A percentile compares a stretch with the other conserved stretches of the same genome.
Evolutionary conservation across 2,888 invertebrate species (phyloP).

Genomic region (Perizoma flavofasciatum): DNA sequence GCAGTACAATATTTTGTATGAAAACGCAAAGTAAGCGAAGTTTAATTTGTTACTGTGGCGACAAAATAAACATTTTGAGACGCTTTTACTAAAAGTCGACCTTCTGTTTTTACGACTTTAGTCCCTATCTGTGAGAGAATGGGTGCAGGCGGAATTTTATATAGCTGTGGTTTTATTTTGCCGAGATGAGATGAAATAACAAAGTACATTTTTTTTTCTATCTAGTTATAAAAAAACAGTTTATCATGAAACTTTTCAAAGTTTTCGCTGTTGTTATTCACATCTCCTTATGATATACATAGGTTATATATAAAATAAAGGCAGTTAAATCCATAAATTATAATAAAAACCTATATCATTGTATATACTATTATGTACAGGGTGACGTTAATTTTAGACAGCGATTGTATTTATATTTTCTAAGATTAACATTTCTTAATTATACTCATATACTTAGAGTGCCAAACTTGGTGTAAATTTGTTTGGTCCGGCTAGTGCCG

Average conservation of each 20-base stretch:
- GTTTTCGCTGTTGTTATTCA: no score
- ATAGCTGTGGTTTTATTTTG: slow-evolving; percentile 15
- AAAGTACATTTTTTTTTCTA: no score
- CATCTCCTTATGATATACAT: no score
- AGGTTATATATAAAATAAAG: no score
- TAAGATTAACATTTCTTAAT: not conserved
- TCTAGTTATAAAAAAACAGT: no score
- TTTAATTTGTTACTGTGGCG: slow-evolving; percentile 21
- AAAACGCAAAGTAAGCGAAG: not conserved
- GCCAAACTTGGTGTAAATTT: no score
- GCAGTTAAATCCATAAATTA: not conserved
- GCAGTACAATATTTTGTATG: slow-evolving; percentile 3
- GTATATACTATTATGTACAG: slow-evolving; percentile 9
- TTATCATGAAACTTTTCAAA: no score
- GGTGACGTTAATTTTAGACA: not conserved
- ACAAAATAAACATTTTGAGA: slow-evolving; percentile 32
- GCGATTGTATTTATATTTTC: slow-evolving; percentile 3
- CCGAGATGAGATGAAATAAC: not conserved
- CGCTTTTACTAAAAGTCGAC: slow-evolving; percentile 20
- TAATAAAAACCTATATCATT: not conserved
- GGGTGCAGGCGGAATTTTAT: slow-evolving; percentile 7
- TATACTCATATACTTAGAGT: no score
- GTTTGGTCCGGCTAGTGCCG: no score
- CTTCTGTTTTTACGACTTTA: slow-evolving; percentile 33
- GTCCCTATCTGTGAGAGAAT: slow-evolving; percentile 15